A percentile compares a stretch with the other conserved stretches of the same genome.
Conservation (phyloP, 2,113 vertebrate species). For the Caracal caracal region DNA sequence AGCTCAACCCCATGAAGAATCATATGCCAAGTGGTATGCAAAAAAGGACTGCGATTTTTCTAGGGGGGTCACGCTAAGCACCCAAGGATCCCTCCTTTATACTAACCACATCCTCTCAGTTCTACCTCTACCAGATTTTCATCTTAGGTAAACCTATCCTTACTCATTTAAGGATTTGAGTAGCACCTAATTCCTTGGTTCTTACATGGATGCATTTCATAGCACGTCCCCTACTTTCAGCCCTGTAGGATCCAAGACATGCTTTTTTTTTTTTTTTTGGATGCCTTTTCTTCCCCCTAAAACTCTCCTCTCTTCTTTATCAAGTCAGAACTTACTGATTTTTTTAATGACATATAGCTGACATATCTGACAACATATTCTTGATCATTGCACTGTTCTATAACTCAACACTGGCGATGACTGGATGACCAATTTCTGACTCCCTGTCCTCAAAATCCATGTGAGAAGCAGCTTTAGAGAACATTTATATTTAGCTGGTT, state of each 20-base stretch:
- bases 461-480: not conserved
- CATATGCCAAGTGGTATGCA: not conserved
- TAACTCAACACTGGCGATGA: not conserved
- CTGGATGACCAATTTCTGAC: not conserved
- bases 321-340: not conserved
- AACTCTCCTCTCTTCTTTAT: not conserved
- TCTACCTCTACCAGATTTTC: not conserved
- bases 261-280: not conserved
- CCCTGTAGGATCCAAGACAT: not conserved
- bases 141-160: not conserved
- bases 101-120: not conserved
- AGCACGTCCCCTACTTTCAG: not conserved
- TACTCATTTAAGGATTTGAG: not conserved
- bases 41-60: not conserved
- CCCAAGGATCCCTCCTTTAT: not conserved
- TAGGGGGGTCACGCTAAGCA: fast-evolving
- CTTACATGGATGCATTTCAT: not conserved
- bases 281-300: not conserved
- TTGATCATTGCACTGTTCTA: not conserved
- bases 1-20: not conserved
- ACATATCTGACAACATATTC: not conserved
- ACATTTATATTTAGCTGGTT: not conserved
- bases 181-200: not conserved
- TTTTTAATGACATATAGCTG: not conserved
- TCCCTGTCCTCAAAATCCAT: not conserved